Conservation (phyloP, 2,888 invertebrate genomes). For the Halocaridina rubra region DNA sequence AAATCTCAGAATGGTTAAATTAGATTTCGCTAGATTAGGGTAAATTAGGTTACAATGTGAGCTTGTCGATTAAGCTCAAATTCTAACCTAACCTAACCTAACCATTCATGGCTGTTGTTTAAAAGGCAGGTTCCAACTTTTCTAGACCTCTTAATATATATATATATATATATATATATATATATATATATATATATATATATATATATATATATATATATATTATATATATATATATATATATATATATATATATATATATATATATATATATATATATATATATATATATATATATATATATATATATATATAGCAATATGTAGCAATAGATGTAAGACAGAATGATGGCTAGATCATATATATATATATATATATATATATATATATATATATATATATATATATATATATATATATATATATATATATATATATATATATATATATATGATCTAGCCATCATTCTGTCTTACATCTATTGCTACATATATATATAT, state of each 20-base stretch:
- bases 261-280: not conserved
- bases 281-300: not conserved
- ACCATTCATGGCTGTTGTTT: not conserved
- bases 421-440: not conserved
- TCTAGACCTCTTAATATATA: not conserved
- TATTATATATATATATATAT: not conserved
- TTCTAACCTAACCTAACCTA: no score
- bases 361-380: not conserved
- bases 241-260: not conserved
- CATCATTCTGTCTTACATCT: no score
- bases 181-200: not conserved
- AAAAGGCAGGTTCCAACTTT: not conserved
- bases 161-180: not conserved
- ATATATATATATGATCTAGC: not conserved
- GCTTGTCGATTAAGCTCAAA: no score
- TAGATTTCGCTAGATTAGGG: no score
- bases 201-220: not conserved
- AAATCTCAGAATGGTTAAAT: no score
- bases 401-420: no score
- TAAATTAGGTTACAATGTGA: no score
- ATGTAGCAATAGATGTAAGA: not conserved
- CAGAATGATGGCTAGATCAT: no score
- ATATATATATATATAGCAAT: not conserved
- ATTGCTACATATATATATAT: not conserved
- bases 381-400: no score